Conservation (phyloP, 30 jellyfish, hydroid and myxozoan genomes). For the Calvadosia cruxmelitensis region DNA sequence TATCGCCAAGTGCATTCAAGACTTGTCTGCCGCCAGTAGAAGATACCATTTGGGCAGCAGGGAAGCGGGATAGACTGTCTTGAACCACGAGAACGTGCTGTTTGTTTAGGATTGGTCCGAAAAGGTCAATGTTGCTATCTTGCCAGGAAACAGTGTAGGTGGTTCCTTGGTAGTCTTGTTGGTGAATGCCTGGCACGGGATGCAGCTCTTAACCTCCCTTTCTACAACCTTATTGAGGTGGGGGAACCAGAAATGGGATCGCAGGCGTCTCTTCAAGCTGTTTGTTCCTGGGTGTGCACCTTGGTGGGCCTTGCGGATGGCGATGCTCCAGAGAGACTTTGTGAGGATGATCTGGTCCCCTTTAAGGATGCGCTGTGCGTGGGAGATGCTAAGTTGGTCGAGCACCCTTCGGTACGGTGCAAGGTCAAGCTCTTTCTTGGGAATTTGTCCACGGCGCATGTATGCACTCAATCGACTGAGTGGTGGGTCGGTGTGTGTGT, state of each 20-base stretch:
- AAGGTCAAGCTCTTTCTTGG: not conserved
- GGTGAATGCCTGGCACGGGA: conserved; percentile 26
- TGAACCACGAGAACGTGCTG: conserved; percentile 32
- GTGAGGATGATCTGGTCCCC: not conserved
- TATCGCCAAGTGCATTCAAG: conserved; percentile 24
- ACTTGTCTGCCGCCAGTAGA: conserved; percentile 12
- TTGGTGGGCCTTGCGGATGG: conserved; percentile 3
- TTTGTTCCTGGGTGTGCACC: conserved; percentile 17
- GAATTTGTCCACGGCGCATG: not conserved
- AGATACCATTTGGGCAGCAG: conserved; percentile 31
- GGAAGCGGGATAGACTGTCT: conserved; percentile 15
- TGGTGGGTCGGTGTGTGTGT: not conserved
- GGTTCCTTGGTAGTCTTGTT: conserved; percentile 44
- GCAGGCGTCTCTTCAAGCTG: conserved; percentile 14
- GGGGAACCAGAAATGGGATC: conserved; percentile 39
- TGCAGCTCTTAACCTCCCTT: conserved; percentile 7
- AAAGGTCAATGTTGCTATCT: conserved; percentile 24
- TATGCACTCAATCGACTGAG: not conserved
- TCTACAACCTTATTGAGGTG: conserved; percentile 13
- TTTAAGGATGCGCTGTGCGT: not conserved
- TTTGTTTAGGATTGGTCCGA: conserved; percentile 37
- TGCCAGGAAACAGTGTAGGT: conserved; percentile 22
- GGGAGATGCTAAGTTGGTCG: not conserved
- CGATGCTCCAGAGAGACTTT: not conserved
- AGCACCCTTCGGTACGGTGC: not conserved